Conservation (phyloP, 2,797 vertebrate genomes). For the Crocidura indochinensis region DNA sequence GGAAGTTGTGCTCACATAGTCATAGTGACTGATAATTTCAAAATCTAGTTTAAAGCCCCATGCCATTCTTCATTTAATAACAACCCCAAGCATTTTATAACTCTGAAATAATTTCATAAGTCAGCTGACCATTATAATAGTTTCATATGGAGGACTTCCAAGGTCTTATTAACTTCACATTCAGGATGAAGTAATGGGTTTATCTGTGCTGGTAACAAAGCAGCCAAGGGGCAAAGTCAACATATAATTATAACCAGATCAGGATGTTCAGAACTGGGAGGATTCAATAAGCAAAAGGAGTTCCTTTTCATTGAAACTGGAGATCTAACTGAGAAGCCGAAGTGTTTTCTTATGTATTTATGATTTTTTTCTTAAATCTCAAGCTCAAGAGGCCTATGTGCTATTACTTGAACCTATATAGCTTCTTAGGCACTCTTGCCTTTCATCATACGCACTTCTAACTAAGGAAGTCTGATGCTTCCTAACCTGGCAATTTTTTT, state of each 20-base stretch:
- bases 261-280: neutral
- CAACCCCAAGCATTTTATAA: neutral
- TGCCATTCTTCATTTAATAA: neutral
- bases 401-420: neutral
- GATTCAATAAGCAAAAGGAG: neutral
- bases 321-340: neutral
- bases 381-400: neutral
- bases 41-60: neutral
- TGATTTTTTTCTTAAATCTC: neutral
- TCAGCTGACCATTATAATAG: neutral
- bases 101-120: neutral
- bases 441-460: fast-evolving
- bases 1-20: neutral
- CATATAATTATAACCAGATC: neutral
- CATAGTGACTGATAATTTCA: neutral
- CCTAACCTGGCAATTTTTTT: neutral
- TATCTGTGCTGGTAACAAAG: too few species aligned
- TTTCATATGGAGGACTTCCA: neutral
- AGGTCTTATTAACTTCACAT: too few species aligned
- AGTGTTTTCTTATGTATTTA: neutral
- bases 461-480: fast-evolving
- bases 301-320: neutral
- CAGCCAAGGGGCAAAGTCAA: neutral
- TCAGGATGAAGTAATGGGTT: neutral
- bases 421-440: fast-evolving